These are phyloP conservation scores for Formicarius rufipectus DNA, from an alignment of 2,113 vertebrate species.

Conservation along the genomic window DNA sequence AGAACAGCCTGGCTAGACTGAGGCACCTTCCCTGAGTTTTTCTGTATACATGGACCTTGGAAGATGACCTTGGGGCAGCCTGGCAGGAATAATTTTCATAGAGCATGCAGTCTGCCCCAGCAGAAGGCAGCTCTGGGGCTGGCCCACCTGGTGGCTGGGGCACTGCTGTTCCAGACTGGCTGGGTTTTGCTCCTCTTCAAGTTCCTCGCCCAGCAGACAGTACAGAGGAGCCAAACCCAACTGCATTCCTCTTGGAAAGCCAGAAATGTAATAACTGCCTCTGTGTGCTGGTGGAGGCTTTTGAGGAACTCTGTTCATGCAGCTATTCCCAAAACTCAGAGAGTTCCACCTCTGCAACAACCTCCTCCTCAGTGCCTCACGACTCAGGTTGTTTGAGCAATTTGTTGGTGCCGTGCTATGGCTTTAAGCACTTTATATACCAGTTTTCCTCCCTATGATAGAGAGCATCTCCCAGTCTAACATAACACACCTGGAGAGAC, in stretches of 20 bases:
- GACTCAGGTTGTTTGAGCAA: not conserved
- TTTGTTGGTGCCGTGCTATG: not conserved
- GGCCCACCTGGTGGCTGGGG: not conserved
- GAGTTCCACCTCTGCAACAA: not conserved
- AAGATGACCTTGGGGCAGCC: not conserved
- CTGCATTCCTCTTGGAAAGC: not conserved
- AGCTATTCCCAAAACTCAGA: not conserved
- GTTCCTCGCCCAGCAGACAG: not conserved
- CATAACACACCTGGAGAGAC: not conserved
- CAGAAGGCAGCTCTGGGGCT: not conserved
- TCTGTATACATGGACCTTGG: not conserved
- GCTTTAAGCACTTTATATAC: not conserved
- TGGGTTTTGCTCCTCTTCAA: not conserved
- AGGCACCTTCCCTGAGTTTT: not conserved
- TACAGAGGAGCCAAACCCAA: slow-evolving; percentile 26
- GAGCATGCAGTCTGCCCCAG: not conserved
- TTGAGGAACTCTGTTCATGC: not conserved
- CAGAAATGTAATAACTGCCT: not conserved
- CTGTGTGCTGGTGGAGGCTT: not conserved
- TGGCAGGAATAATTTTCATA: not conserved
- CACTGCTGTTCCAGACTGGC: not conserved
- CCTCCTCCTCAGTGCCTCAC: not conserved
- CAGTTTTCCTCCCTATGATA: not conserved
- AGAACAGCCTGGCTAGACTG: not conserved
- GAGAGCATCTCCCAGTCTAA: not conserved